Evolutionary conservation across 2,888 invertebrate genomes (phyloP), one percentile per base, ranked within the genome.

Genomic region (Nomada ferruginata): DNA sequence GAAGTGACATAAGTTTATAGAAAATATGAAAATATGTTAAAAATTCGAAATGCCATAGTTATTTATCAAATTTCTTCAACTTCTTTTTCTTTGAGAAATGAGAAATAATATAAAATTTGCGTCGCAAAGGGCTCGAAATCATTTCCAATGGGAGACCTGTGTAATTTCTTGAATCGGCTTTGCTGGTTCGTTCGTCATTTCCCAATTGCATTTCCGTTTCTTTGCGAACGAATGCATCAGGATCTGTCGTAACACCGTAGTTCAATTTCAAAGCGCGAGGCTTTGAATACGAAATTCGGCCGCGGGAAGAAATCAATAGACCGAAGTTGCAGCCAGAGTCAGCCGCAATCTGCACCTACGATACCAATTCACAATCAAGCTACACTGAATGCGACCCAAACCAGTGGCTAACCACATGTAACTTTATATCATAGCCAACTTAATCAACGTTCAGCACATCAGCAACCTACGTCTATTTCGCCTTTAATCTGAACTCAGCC

Each of bases 391-490:
- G 36, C 36, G 11, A 13, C 64, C 42, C n/a, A n/a, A 55, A 42
- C 53, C 76, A 20, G 72, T 13, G 76, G 69, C 52, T 69, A 73
- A 82, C 82, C 82, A 26, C 82, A 72, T 65, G 82, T 77, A 82
- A 82, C 82, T 82, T 82, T 82, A 77, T 77, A 82, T 83, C 82
- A 82, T 77, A 83, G 77, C 60, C 72, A 61, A 82, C 82, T 83
- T 82, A 83, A 83, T 83, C 82, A 83, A 82, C 82, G 72, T 77
- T 68, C 82, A 83, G 77, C 82, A 70, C 77, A 82, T 74, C 73
- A 70, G 77, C 76, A 82, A 72, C 63, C 76, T 50, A 47, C 29
- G 50, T 71, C 82, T 47, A 53, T 72, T 69, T 66, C 59, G 57
- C 73, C 65, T 83, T 83, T 83, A 83, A 83, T 82, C 70, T 36